Base-by-base conservation (phyloP, 2,888 invertebrate genomes). In the Standfussiana lucernea region DNA sequence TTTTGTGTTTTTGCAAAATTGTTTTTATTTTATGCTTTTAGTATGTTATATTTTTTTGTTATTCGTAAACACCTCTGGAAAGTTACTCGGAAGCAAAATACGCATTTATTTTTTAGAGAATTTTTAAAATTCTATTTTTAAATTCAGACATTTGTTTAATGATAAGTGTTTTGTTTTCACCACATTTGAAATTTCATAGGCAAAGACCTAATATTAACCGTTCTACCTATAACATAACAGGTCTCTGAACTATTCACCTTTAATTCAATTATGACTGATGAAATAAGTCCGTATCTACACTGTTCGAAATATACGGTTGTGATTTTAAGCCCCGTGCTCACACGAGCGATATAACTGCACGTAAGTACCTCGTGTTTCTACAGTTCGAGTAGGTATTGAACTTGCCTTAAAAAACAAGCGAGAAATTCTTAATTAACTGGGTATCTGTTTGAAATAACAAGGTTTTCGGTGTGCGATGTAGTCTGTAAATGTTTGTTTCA, bases 241-340 rank as follows among this genome's bases (percentile, higher is more conserved):
- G 21, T 66, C 15, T 15, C 11, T 59, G 1, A 76, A 65, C 50
- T 65, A 18, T 45, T 45, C 35, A 59, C 5, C 32, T 24, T 32
- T 66, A 70, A 61, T 61, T 71, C 40, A 40, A 76, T 79, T 79
- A 37, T 28, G 1, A 53, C 42, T 32, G 67, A 53, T 72, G 10
- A 40, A 80, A 59, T 77, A 59, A 71, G 21, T 35, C 2, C 35
- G 0, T 18, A 3, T 68, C 35, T 62, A 42, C n/a, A 67, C 18
- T 37, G 28, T 64, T 71, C 15, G n/a, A 50, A 71, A 69, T 83
- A 75, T 71, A 68, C 42, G 18, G 28, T n/a, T 81, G 72, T 81
- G 21, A 79, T 81, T 83, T 83, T 83, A 81, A 72, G 84, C 68
- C 24, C 28, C 0, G 53, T 62, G 45, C 24, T 67, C 45, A 71